These are phyloP conservation scores for Hirundichthys speculiger DNA, from an alignment of 2,113 vertebrate genomes.

Conservation along the genomic window DNA sequence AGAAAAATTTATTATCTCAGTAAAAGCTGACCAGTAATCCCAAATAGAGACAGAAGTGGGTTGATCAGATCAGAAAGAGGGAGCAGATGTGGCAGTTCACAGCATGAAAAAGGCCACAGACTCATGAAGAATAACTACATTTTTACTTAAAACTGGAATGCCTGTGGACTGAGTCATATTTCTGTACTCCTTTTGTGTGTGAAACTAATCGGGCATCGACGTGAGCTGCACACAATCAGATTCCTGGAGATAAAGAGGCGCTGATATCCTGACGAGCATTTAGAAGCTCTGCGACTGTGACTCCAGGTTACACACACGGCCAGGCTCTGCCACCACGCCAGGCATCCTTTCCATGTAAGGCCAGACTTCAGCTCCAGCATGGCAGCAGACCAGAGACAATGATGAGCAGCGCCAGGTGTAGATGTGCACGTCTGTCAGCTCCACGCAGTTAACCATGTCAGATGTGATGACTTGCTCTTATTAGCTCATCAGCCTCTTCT, in stretches of 20 bases:
- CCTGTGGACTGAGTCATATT: no score
- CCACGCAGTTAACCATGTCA: background rate
- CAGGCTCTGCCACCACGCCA: background rate
- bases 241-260: no score
- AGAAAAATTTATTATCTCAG: background rate
- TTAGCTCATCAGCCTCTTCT: slow-evolving; percentile 22
- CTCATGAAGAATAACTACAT: no score
- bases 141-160: no score
- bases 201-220: no score
- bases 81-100: no score
- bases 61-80: no score
- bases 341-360: slow-evolving; percentile 60
- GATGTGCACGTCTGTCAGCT: slow-evolving; percentile 32
- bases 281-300: background rate
- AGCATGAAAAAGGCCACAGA: no score
- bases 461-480: slow-evolving; percentile 12
- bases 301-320: background rate
- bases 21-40: background rate
- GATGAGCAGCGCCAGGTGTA: slow-evolving; percentile 58
- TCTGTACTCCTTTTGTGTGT: no score
- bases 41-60: no score
- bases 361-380: slow-evolving; percentile 2
- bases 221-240: no score
- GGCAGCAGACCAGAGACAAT: slow-evolving; percentile 28
- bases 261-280: background rate